Evolutionary conservation across 2,888 invertebrate species (phyloP), one percentile per base, ranked within the genome.

Genomic region (Caenorhabditis becei): DNA sequence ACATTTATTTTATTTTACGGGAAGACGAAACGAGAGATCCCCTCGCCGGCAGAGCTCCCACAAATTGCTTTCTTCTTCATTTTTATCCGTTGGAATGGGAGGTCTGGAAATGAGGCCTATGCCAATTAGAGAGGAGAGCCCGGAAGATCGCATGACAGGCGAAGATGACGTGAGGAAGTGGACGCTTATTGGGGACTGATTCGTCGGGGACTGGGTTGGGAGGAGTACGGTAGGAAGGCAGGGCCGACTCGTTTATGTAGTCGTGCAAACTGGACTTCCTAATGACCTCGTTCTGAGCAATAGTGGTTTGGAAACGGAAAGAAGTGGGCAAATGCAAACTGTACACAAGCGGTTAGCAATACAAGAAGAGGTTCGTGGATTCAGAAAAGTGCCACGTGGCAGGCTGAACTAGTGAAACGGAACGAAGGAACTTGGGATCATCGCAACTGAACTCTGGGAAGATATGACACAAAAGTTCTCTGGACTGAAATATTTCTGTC

Each of bases 1-100:
- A 32, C 70, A 37, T 59, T 62, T 71, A 41, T 41, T 61, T 61
- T 58, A 61, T 58, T 58, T 58, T 58, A 28, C 54, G 35, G 59
- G 26, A 20, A 23, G 59, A 23, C 23, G 26, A 35, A 23, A 23
- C 14, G 20, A 23, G 35, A 41, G n/a, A 23, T 24, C 8, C 7
- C n/a, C 28, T 28, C 28, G 44, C 44, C 44, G n/a, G 4, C 32
- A 3, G 20, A 20, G 18, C 58, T 58, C 24, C 24, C 18, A 51
- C 61, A 53, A 65, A 47, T 65, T 63, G 49, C 32, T 63, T 63
- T 63, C 49, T 3, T n/a, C n/a, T 41, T 66, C 35, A 37, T 11
- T 56, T 28, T 53, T 53, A 32, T 61, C 24, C 24, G 14, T 62
- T n/a, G 11, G 7, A 24, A 35, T 49, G 62, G 61, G 49, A 24